Conservation (phyloP, 2,888 invertebrate genomes). For the Gastracanthus pulcherrimus region DNA sequence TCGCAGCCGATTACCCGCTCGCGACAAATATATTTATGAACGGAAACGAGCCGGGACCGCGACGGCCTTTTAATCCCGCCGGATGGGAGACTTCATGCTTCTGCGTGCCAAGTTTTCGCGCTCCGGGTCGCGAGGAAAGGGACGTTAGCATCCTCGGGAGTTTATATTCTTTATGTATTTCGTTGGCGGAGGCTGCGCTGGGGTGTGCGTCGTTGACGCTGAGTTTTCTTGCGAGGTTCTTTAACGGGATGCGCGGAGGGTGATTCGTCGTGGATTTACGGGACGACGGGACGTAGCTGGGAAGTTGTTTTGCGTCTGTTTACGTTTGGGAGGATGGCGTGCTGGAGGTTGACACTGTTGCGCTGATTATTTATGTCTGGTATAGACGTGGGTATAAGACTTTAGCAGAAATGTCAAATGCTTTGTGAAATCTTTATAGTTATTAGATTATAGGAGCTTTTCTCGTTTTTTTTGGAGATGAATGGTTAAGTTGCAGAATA, state of each 20-base stretch:
- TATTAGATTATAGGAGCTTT: too few species aligned
- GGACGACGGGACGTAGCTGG: background rate
- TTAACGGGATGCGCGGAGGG: background rate
- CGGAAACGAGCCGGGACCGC: constrained; percentile 47
- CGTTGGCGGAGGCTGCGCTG: too few species aligned
- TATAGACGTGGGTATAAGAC: too few species aligned
- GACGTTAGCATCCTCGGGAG: too few species aligned
- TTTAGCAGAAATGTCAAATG: too few species aligned
- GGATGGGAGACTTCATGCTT: background rate
- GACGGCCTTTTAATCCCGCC: constrained; percentile 48
- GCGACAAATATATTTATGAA: constrained; percentile 55
- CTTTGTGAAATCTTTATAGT: too few species aligned
- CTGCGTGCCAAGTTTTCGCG: background rate
- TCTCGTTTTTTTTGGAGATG: too few species aligned
- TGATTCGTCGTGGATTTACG: background rate
- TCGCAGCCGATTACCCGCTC: constrained; percentile 51
- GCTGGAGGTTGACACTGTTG: background rate
- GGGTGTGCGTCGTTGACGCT: too few species aligned
- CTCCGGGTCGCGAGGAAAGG: too few species aligned
- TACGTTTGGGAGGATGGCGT: background rate
- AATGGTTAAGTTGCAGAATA: too few species aligned
- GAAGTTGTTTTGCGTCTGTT: background rate
- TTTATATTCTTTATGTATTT: constrained; percentile 25
- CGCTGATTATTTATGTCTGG: background rate
- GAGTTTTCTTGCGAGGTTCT: too few species aligned